A percentile compares a stretch with the other conserved stretches of the same genome.
phyloP scores from a whole-genome alignment of 2,888 invertebrate species.

The Nomada ferruginata region DNA sequence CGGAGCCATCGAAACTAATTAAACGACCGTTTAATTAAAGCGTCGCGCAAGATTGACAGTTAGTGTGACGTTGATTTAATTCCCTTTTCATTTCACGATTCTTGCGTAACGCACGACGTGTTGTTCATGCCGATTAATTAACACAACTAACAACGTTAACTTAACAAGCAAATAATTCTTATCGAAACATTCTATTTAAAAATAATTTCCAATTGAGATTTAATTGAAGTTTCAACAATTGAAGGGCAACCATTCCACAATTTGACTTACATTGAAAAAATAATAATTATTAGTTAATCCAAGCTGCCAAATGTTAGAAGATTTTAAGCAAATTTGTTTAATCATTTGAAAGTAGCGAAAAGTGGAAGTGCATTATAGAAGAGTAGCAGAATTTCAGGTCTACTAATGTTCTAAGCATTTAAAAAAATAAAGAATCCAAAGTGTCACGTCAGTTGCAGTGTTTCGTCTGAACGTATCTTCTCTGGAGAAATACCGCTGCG shows the following conservation, averaged over 20 bases:
- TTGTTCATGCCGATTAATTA: conserved; percentile 3
- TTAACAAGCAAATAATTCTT: background rate
- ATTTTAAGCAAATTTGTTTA: too few relatives aligned
- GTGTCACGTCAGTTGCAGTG: background rate
- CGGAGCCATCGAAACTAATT: conserved; percentile 58
- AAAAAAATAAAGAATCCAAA: background rate
- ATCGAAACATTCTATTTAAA: background rate
- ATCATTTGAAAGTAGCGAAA: too few relatives aligned
- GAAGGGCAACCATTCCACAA: too few relatives aligned
- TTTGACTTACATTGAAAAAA: too few relatives aligned
- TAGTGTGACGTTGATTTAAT: conserved; percentile 10
- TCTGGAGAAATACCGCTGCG: background rate
- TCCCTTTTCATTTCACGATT: conserved; percentile 23
- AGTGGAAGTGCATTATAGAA: too few relatives aligned
- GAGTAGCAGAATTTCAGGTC: too few relatives aligned
- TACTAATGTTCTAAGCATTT: background rate
- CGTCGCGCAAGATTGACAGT: conserved; percentile 21
- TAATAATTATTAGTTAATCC: too few relatives aligned
- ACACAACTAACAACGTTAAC: background rate
- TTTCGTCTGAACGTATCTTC: background rate
- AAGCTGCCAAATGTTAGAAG: too few relatives aligned
- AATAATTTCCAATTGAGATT: background rate
- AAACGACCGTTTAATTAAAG: conserved; percentile 50
- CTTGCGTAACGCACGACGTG: conserved; percentile 30
- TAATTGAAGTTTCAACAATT: too few relatives aligned